A percentile compares a stretch with the other conserved stretches of the same genome.
These are phyloP conservation scores for Edolisoma coerulescens DNA, from an alignment of 2,113 vertebrate species.

Conservation along the genomic window DNA sequence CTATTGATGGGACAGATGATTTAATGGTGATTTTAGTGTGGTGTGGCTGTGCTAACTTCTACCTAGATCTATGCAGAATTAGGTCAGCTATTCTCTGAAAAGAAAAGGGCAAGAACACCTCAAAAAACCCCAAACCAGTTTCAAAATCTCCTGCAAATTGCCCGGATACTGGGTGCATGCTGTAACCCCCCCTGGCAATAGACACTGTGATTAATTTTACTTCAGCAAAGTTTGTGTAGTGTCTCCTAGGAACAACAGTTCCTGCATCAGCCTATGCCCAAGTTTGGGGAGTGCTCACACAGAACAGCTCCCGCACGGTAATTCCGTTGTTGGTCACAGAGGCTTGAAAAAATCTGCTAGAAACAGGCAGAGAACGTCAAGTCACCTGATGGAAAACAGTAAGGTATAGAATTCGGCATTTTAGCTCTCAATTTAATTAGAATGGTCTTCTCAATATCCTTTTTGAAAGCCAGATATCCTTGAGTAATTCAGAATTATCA, in stretches of 20 bases:
- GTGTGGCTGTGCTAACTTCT: background rate
- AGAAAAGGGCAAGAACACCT: background rate
- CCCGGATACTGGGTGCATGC: background rate
- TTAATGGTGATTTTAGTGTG: background rate
- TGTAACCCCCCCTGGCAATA: rapidly evolving
- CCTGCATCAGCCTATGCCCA: background rate
- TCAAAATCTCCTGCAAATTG: background rate
- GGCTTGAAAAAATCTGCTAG: background rate
- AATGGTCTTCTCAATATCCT: background rate
- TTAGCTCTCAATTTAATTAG: background rate
- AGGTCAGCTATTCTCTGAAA: background rate
- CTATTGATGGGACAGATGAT: background rate
- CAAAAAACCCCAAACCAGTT: background rate
- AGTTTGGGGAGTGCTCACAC: background rate
- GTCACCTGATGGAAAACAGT: rapidly evolving
- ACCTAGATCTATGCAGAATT: background rate
- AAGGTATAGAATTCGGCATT: background rate
- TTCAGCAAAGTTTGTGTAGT: background rate
- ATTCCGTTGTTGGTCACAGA: background rate
- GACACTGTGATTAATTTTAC: background rate
- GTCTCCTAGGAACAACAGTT: background rate
- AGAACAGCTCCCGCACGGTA: background rate
- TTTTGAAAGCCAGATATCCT: background rate
- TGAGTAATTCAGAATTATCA: background rate
- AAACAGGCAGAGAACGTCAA: background rate